Percentiles rank a stretch among this genome's conserved stretches.
phyloP scores from a whole-genome alignment of 2,113 vertebrate genomes.

The Harpagus bidentatus region DNA sequence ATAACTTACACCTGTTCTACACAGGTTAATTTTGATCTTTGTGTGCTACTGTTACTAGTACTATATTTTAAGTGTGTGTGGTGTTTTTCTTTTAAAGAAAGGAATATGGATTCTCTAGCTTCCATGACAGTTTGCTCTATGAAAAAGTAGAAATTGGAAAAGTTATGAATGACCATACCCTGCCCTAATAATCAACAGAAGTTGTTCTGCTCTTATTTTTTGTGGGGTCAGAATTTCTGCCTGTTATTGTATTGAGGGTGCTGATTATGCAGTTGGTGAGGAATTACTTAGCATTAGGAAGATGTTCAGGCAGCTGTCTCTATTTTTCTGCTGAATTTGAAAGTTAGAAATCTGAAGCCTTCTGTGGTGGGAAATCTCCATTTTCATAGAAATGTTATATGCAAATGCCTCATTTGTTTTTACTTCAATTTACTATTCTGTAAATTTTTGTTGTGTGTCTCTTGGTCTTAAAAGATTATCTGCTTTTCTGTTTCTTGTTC shows the following conservation, averaged over 20 bases:
- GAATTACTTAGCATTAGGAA: neutral
- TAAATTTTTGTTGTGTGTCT: neutral
- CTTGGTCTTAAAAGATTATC: neutral
- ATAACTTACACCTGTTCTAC: no score
- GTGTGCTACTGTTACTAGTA: neutral
- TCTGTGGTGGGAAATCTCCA: neutral
- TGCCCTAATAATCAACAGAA: neutral
- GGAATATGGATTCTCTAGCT: neutral
- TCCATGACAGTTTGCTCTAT: neutral
- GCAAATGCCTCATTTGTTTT: neutral
- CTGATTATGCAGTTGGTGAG: neutral
- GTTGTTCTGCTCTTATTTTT: neutral
- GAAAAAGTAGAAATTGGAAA: neutral
- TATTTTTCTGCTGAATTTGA: neutral
- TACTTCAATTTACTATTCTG: neutral
- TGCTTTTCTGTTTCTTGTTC: neutral
- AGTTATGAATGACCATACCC: neutral
- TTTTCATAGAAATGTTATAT: neutral
- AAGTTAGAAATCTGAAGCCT: neutral
- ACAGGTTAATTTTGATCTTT: no score
- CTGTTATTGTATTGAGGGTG: neutral
- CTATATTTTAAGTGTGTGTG: neutral
- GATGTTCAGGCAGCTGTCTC: neutral
- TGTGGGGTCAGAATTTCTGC: neutral
- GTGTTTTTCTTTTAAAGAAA: neutral